Evolutionary conservation across 1,140 invertebrate genomes (phyloP), one percentile per base, ranked within the genome.

Genomic region (Rhizoglyphus robini): DNA sequence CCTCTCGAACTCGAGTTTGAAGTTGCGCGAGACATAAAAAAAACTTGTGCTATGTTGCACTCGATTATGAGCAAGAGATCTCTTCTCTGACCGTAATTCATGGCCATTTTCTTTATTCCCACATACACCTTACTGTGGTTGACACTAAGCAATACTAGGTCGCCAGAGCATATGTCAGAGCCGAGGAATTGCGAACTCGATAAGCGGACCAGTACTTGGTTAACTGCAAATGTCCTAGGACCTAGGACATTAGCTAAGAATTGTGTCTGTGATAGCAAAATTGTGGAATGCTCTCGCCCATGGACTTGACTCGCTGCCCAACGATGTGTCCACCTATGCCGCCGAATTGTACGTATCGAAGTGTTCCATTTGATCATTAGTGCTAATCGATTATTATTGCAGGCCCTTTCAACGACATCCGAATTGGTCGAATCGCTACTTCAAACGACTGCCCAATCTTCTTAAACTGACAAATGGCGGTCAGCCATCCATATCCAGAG

Each of bases 351-450:
- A 79, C 88, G 86, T 83, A 27, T 1, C n/a, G n/a, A n/a, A n/a
- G n/a, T n/a, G n/a, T n/a, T n/a, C n/a, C n/a, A 27, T 18, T 46
- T 29, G 49, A 18, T 46, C 15, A 23, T 15, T 1, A 31, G 23
- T 23, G 41, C 4, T 20, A 11, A 11, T 11, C 5, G 25, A 11
- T 68, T 72, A n/a, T n/a, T n/a, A 67, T 75, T 76, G 25, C 76
- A 94, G 90, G 67, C 78, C 90, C 67, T 79, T n/a, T 99, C 72
- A 85, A 87, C 67, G 88, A 93, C 76, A 98, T 97, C 75, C 86
- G 88, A 68, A 81, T 99, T 63, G 84, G 83, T 25, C 84, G 85
- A 73, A 85, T 97, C 88, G 88, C 2, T 76, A 89, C 0, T 91
- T 95, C 72, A 86, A 88, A 20, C 81, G 87, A 58, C 78, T 97